Base-by-base conservation (phyloP, 2,888 invertebrate species). In the Amphipyra berbera region DNA sequence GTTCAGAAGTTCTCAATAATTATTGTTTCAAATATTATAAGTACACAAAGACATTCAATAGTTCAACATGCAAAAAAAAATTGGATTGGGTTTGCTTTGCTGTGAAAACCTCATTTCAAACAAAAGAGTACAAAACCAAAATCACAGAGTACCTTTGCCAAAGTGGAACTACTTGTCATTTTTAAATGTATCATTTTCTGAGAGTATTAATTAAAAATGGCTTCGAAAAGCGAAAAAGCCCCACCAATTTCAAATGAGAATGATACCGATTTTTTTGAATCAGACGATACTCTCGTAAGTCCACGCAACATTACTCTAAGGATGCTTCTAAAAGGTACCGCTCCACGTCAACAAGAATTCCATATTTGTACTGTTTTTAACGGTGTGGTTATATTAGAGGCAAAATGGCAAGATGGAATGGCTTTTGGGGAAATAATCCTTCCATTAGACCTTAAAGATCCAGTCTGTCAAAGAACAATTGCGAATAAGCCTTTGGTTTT, bases 401-500 rank as follows among this genome's bases (percentile, higher is more conserved):
- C 58, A 13, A 89, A 82, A 79, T 95, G 94, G 94, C 14, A 56
- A 1, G 45, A 86, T 56, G 83, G 78, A 4, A 33, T 56, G 6
- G 56, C 59, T 12, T 41, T 89, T 5, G 68, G 84, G 55, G 72
- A 68, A 15, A 78, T 84, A 46, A 44, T 45, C 10, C 65, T 90
- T 27, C 82, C 85, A 1, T 15, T 93, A 37, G 87, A 93, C 77
- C 77, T 94, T 12, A 86, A 86, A 50, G 85, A 90, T 14, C 50
- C 75, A 37, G 42, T 40, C 44, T 63, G 61, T 68, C 89, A 88
- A 74, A 61, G 56, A 5, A 30, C 88, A 21, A 50, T 90, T 14
- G 86, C 89, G 0, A 87, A 90, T 55, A 79, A 68, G 9, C 95
- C 94, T n/a, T 72, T 95, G 30, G 76, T 92, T 57, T 87, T 93